Base-by-base conservation (phyloP, 2,797 vertebrate species). In the Apodemus agrarius region DNA sequence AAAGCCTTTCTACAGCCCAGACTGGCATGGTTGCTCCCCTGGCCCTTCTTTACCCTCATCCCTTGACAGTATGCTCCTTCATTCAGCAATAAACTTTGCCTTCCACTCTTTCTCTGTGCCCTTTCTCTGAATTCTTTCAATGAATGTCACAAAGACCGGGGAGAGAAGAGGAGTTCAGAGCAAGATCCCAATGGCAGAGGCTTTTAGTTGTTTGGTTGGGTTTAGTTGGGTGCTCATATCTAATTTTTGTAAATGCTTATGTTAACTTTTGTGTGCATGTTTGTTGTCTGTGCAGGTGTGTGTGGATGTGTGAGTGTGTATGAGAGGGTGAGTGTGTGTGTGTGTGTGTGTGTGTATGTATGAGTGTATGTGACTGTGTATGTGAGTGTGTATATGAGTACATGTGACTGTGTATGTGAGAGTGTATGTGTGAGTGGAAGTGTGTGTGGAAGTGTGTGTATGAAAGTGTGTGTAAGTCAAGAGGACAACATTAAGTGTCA, bases 161-260 rank as follows among this genome's bases (percentile, higher is more conserved):
- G 26, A 22, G 54, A 54, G 46, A 37, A 59, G 4, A 75, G n/a
- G 54, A 22, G 6, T 61, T n/a, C 86, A 59, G 72, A 75, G 6
- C 1, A 59, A 13, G 86, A 59, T 43, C 37, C 26, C 26, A 43
- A 1, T 40, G 67, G 40, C n/a, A 29, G 21, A 37, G 6, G 6
- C 13, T 54, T 37, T 17, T 40, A 13, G n/a, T 17, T 52, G 31
- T 8, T 86, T 54, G 22, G 34, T 52, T 69, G 37, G 4, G 16
- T 88, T 90, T 83, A 72, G 24, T 88, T 90, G 80, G 78, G 84
- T 65, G 75, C 54, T 72, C 61, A n/a, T 59, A 85, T 54, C 78
- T 67, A 37, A 90, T 89, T 67, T 52, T 43, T 65, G 63, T 65
- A 79, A 46, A 46, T 14, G 37, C n/a, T 61, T 81, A n/a, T 63